A percentile compares a stretch with the other conserved stretches of the same genome.
phyloP scores from a whole-genome alignment of 1,140 invertebrate species.

The Gyrodactylus bullatarudis region DNA sequence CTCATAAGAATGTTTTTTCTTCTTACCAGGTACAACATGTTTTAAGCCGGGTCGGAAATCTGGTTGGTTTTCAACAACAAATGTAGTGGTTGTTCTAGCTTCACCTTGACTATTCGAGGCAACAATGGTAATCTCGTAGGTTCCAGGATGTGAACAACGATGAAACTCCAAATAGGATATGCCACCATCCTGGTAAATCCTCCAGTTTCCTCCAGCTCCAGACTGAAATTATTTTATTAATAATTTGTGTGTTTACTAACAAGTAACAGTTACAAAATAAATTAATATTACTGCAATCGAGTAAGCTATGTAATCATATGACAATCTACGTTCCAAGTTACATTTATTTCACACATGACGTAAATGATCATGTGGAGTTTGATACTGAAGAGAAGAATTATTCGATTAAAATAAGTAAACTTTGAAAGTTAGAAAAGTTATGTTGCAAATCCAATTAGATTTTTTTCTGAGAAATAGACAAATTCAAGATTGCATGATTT shows the following conservation, averaged over 20 bases:
- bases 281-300: neutral
- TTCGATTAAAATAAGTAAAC: too few species aligned
- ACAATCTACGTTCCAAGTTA: too few species aligned
- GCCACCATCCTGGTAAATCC: constrained; percentile 59
- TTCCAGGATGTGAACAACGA: constrained; percentile 69
- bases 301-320: too few species aligned
- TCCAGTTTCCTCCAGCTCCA: neutral
- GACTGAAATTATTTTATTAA: neutral
- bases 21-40: constrained; percentile 7
- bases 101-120: constrained; percentile 66
- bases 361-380: too few species aligned
- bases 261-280: neutral
- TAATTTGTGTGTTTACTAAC: neutral
- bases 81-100: constrained; percentile 43
- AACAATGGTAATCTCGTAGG: constrained; percentile 59
- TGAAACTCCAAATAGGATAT: constrained; percentile 91
- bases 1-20: neutral
- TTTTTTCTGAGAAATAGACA: too few species aligned
- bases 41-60: constrained; percentile 66
- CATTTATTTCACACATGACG: too few species aligned
- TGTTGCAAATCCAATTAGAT: too few species aligned
- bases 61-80: constrained; percentile 53
- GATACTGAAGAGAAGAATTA: too few species aligned
- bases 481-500: too few species aligned
- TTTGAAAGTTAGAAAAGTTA: too few species aligned